Percentiles rank a stretch among this genome's conserved stretches.
These are phyloP conservation scores for Dicyrtoma fusca DNA, from an alignment of 2,888 invertebrate genomes.

Conservation along the genomic window DNA sequence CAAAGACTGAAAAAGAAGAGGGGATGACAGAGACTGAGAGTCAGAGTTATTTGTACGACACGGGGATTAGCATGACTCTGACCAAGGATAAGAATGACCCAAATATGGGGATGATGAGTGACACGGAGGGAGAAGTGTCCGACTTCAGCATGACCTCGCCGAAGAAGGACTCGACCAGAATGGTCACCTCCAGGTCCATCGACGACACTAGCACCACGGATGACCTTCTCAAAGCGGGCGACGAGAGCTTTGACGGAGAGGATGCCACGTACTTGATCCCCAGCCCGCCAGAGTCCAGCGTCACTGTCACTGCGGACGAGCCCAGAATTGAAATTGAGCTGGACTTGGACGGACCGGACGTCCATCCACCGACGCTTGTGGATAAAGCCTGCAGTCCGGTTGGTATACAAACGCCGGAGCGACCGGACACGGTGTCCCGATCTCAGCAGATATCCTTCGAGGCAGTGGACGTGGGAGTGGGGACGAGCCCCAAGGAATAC, in stretches of 20 bases:
- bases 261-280: constrained; percentile 45
- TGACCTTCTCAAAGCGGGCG: constrained; percentile 32
- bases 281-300: constrained; percentile 33
- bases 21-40: constrained; percentile 52
- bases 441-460: constrained; percentile 50
- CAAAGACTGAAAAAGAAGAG: constrained; percentile 48
- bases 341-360: constrained; percentile 12
- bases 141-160: constrained; percentile 55
- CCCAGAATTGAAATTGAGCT: constrained; percentile 20
- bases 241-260: constrained; percentile 37
- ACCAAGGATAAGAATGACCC: constrained; percentile 48
- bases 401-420: constrained; percentile 31
- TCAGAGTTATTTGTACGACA: constrained; percentile 54
- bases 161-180: constrained; percentile 46
- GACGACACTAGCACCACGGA: constrained; percentile 45
- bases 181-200: constrained; percentile 44
- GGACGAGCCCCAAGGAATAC: constrained; percentile 51
- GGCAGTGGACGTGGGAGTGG: constrained; percentile 48
- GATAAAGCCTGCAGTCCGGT: constrained; percentile 54
- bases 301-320: constrained; percentile 29
- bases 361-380: constrained; percentile 18
- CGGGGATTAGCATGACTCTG: constrained; percentile 53
- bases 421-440: constrained; percentile 44
- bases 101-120: constrained; percentile 46
- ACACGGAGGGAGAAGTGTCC: constrained; percentile 55